These are phyloP conservation scores for Lepidochrysops patricia DNA, from an alignment of 2,888 invertebrate species.

Conservation along the genomic window DNA sequence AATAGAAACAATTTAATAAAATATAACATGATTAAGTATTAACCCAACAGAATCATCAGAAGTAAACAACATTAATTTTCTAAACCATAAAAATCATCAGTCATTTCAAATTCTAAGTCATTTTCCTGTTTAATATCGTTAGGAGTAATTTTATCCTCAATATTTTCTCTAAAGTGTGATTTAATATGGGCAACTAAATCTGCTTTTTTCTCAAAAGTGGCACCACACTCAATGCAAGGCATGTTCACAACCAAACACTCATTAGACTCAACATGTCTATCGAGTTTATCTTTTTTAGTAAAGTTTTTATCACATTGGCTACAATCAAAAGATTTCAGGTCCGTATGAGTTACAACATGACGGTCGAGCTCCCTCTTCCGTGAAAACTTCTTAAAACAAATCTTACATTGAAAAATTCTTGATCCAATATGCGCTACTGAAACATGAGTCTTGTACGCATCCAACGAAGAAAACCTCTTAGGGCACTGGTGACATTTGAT, in stretches of 20 bases:
- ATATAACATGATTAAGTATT: slow-evolving; percentile 9
- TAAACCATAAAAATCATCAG: slow-evolving; percentile 59
- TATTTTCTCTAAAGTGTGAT: slow-evolving; percentile 69
- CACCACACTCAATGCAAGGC: slow-evolving; percentile 77
- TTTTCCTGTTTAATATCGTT: slow-evolving; percentile 58
- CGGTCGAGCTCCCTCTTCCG: slow-evolving; percentile 81
- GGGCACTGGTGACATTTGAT: slow-evolving; percentile 71
- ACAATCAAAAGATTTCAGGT: slow-evolving; percentile 80
- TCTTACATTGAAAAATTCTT: slow-evolving; percentile 77
- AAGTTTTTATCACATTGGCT: slow-evolving; percentile 79
- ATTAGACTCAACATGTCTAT: slow-evolving; percentile 79
- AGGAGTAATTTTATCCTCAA: slow-evolving; percentile 53
- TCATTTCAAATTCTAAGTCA: slow-evolving; percentile 46
- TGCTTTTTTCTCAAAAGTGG: slow-evolving; percentile 74
- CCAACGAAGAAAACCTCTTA: slow-evolving; percentile 64
- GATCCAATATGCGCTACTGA: slow-evolving; percentile 66
- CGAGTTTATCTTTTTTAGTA: slow-evolving; percentile 79
- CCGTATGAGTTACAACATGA: slow-evolving; percentile 79
- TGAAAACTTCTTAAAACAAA: slow-evolving; percentile 80
- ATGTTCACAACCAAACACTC: slow-evolving; percentile 75
- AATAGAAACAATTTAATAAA: slow-evolving; percentile 5
- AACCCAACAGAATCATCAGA: slow-evolving; percentile 17
- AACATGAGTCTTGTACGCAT: slow-evolving; percentile 70
- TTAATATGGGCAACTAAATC: slow-evolving; percentile 75
- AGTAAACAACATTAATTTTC: slow-evolving; percentile 44